Evolutionary conservation across 2,888 invertebrate species (phyloP), one percentile per base, ranked within the genome.

Genomic region (Pristionchus exspectatus): DNA sequence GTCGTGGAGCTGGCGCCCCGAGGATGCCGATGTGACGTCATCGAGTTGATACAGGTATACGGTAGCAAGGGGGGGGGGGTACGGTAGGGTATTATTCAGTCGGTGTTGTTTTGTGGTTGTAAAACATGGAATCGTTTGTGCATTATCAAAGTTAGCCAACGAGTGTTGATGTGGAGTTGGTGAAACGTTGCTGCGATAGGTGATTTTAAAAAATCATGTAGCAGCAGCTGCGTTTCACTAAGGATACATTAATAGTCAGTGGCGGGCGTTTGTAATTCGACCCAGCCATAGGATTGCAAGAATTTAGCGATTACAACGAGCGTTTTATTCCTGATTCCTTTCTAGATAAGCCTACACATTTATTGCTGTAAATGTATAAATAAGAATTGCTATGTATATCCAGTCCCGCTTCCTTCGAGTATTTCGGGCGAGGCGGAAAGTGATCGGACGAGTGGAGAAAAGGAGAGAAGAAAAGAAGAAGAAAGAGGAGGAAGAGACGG

Each of bases 1-100:
- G 90, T 93, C 56, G 92, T 93, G 7, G 92, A 93, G 66, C 90
- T 93, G 90, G 92, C 92, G 27, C 93, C 93, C 24, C 89, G 91
- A 38, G 90, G 90, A 27, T 93, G 93, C 88, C 87, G 91, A 81
- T 93, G 93, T 81, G 91, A 92, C 89, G 91, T 92, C 24, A 72
- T 89, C n/a, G 72, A 89, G 30, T 1, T 89, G 44, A 38, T 89
- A 18, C 89, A 89, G 59, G 89, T 89, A 88, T 27, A 50, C 44
- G 44, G 9, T 50, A 50, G 44, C 9, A 50, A 9, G 87, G n/a
- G 72, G 72, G 16, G 33, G 30, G 27, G 30, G 24, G 69, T 72
- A n/a, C 24, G 16, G 16, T 72, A 72, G 27, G 16, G 72, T 30
- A 54, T 54, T 14, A 54, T 59, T 59, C 59, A 21, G 2, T 59